Base-by-base conservation (phyloP, 1,140 invertebrate species). In the Lycorma delicatula region DNA sequence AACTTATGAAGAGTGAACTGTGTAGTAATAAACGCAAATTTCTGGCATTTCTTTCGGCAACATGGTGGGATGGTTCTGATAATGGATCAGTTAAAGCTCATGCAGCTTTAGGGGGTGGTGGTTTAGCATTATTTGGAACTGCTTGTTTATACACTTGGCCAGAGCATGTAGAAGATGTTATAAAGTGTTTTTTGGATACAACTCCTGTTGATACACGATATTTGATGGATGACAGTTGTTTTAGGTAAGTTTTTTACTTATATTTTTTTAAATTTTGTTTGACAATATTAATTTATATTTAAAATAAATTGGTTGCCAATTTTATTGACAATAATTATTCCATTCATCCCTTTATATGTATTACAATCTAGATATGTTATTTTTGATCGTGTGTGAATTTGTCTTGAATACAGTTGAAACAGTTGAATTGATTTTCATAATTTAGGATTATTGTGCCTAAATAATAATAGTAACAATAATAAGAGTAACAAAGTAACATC, bases 91-190 rank as follows among this genome's bases (percentile, higher is more conserved):
- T 65, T 57, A 69, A 89, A 72, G 91, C 83, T 1, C 86, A 96
- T 72, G 87, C 87, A 28, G 92, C 93, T 2, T 73, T 96, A 48
- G 93, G 92, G 49, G 87, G 88, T 49, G 93, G 92, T 13, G 92
- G 91, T 4, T 73, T 97, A 36, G 93, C 93, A 3, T 73, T 97
- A 4, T 90, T 96, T 69, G 91, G 93, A 3, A 89, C 88, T 1
- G 91, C 86, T 3, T 93, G 89, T 69, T 77, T 98, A 31, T 89
- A 94, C 70, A 88, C 91, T 1, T 97, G 93, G 93, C 89, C 93
- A 1, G 78, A 78, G 7, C 71, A 69, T 49, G 72, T 94, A 46
- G 75, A 83, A 13, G 80, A 93, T 60, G 79, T 95, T 68, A 5
- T 79, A 20, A 58, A 69, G 2, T 72, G 78, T 50, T 82, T 86